Evolutionary conservation across 2,888 invertebrate genomes (phyloP), one percentile per base, ranked within the genome.

Genomic region (Aporophyla lueneburgensis): DNA sequence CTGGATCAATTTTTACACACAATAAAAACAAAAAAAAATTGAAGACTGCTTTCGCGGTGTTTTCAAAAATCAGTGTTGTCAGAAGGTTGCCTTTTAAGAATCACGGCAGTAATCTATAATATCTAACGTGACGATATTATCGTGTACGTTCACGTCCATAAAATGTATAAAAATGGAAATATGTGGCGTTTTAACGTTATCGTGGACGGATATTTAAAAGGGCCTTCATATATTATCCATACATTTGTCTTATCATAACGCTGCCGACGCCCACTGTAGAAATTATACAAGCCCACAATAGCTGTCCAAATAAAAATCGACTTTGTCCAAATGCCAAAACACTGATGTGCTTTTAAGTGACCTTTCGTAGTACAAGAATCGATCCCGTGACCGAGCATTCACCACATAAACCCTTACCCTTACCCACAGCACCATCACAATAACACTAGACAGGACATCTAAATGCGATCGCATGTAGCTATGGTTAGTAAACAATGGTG

Each of bases 401-500:
- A 63, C 0, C 6, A 54, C 16, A 56, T 9, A 76, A 53, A 58
- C 27, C n/a, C 3, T 21, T 16, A 5, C 46, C 40, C 1, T 46
- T 14, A 43, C 14, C 24, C 9, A 53, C 14, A n/a, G 12, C 12
- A 21, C 6, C 21, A 14, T 59, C 40, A 74, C 16, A 63, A 56
- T 40, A 53, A 10, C 24, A 51, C 16, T n/a, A 51, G 5, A 33
- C 43, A 53, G 66, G 66, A 61, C 68, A 73, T 73, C 10, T 68
- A 76, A 75, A 65, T 75, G 59, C 70, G 65, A 54, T 65, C 53
- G 66, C 65, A 59, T 62, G 75, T 71, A 80, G 46, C 61, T 63
- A 54, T 73, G 83, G 27, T 58, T 59, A 54, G 74, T 79, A 87
- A 89, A 86, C 83, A 89, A 81, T 90, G 80, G 33, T 71, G 40